These are phyloP conservation scores for Drosophila subobscura DNA, from an alignment of 1,140 invertebrate species.

Conservation along the genomic window DNA sequence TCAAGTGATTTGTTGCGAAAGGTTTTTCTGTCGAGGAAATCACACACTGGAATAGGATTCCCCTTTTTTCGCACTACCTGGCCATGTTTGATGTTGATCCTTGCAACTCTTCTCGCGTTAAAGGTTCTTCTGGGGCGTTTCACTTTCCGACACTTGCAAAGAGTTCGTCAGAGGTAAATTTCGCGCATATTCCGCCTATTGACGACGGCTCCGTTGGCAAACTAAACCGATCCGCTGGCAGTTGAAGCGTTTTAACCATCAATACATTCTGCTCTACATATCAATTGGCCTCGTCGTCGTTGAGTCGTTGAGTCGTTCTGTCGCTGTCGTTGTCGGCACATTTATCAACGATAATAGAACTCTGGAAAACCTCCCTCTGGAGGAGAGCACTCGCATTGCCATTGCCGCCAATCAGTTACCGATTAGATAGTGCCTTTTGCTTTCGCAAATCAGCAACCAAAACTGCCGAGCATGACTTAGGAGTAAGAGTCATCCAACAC, in stretches of 20 bases:
- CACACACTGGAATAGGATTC: too few relatives aligned
- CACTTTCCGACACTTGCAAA: constrained; percentile 15
- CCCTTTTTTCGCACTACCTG: too few relatives aligned
- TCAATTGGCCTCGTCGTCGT: constrained; percentile 41
- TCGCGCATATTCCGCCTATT: constrained; percentile 65
- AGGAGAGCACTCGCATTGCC: constrained; percentile 25
- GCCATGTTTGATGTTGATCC: too few relatives aligned
- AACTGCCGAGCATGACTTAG: constrained; percentile 2
- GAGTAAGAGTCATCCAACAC: constrained; percentile 26
- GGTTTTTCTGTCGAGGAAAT: too few relatives aligned
- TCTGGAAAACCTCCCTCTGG: constrained; percentile 9
- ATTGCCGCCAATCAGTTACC: constrained; percentile 40
- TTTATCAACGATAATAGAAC: constrained; percentile 57
- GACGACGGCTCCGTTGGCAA: constrained; percentile 59
- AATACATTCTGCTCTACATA: constrained; percentile 57
- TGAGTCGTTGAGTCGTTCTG: constrained; percentile 23
- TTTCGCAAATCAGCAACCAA: constrained; percentile 35
- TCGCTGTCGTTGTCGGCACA: constrained; percentile 10
- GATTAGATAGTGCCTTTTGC: constrained; percentile 45
- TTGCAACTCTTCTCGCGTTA: too few relatives aligned
- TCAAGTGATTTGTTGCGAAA: too few relatives aligned
- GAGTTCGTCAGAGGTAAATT: constrained; percentile 21
- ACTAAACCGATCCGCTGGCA: constrained; percentile 63
- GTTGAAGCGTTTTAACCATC: constrained; percentile 75
- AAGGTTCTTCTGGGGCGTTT: constrained; percentile 14